Evolutionary conservation across 2,888 invertebrate genomes (phyloP), one percentile per base, ranked within the genome.

Genomic region (Cephus spinipes): DNA sequence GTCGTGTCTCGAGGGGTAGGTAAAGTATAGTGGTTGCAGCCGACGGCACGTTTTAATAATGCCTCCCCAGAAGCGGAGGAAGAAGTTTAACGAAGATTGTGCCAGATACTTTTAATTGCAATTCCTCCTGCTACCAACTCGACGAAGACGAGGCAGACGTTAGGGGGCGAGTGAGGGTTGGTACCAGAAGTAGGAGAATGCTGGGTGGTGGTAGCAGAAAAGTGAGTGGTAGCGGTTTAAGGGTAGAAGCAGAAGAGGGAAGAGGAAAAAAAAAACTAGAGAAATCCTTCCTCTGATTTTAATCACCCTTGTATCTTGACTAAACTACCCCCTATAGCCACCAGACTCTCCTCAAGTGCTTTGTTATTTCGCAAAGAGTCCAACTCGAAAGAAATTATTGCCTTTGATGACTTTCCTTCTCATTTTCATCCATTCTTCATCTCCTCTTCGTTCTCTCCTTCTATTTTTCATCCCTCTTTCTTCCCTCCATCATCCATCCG

Each of bases 21-120:
- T 40, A 40, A 40, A 15, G 82, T 81, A 81, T 84, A 84, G 86
- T 83, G 86, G 87, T 87, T 86, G 85, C 87, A 73, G 86, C 84
- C 87, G 86, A 86, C 87, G 87, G 88, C 88, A 89, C 88, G 87
- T 89, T 90, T 90, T 89, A 89, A 89, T 89, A 89, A 89, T 88
- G 87, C 86, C 85, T 84, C 81, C 83, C 84, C 80, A 76, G 79
- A 68, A 75, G 85, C 79, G 82, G 83, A 85, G 84, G 88, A 87
- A 89, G 89, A 90, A 90, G 90, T 90, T 90, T 89, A 91, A 90
- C 89, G 89, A 89, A 90, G 90, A 90, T 90, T 90, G 89, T 87
- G 88, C 88, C 88, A 88, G 90, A 90, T 91, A 90, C 90, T 90
- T 90, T 91, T 91, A 90, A 90, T 90, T 91, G 90, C 90, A 88